Percentiles rank a stretch among this genome's conserved stretches.
Conservation (phyloP, 2,797 vertebrate species). For the Odontamblyopus rebecca region DNA sequence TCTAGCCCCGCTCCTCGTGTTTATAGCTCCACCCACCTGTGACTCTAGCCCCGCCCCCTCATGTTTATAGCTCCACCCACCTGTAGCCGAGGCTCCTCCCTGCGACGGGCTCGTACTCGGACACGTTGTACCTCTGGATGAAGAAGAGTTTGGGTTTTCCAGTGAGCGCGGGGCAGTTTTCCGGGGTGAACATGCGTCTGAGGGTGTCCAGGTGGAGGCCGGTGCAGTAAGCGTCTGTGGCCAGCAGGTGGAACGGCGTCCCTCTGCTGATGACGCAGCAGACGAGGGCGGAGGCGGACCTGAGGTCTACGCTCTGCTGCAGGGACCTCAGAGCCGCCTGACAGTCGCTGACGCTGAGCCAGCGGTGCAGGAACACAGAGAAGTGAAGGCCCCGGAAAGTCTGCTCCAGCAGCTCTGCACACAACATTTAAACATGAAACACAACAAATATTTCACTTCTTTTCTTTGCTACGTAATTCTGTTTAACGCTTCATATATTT, state of each 20-base stretch:
- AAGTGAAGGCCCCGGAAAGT: conserved; percentile 82
- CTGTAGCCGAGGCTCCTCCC: not conserved
- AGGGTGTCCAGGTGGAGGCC: conserved; percentile 76
- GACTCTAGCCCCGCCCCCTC: not conserved
- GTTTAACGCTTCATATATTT: no score
- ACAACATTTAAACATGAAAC: conserved; percentile 21
- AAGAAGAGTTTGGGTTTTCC: conserved; percentile 97
- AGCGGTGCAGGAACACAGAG: conserved; percentile 57
- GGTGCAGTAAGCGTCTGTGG: conserved; percentile 61
- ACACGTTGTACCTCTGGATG: conserved; percentile 84
- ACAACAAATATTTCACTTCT: not conserved
- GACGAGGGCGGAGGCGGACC: conserved; percentile 75
- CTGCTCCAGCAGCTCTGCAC: conserved; percentile 75
- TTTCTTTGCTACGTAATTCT: no score
- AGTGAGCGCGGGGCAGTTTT: conserved; percentile 76
- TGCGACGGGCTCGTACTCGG: conserved; percentile 20
- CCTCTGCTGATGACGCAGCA: conserved; percentile 89
- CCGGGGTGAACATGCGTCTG: conserved; percentile 77
- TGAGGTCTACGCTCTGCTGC: conserved; percentile 58
- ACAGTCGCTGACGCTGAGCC: conserved; percentile 49
- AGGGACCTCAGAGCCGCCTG: conserved; percentile 52
- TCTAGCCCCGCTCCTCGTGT: not conserved
- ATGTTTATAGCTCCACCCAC: not conserved
- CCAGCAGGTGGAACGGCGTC: conserved; percentile 70
- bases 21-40: not conserved